phyloP scores from a whole-genome alignment of 2,888 invertebrate genomes.

The Dromius quadrimaculatus region DNA sequence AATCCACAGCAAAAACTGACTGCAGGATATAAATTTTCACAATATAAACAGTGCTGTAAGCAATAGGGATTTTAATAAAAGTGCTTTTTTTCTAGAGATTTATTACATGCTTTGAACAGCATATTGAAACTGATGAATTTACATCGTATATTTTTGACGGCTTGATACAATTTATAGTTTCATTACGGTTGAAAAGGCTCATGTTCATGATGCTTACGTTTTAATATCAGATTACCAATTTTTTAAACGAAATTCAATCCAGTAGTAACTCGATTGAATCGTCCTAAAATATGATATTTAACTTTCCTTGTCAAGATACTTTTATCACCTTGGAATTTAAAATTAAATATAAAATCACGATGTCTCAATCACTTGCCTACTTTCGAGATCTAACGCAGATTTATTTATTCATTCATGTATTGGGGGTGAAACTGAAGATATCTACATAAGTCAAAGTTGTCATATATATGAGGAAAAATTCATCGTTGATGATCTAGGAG shows the following conservation, averaged over 20 bases:
- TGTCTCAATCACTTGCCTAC: too few species aligned
- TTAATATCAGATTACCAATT: not conserved
- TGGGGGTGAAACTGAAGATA: too few species aligned
- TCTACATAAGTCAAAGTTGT: too few species aligned
- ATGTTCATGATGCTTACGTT: slow-evolving; percentile 14
- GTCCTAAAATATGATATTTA: not conserved
- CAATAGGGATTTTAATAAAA: slow-evolving; percentile 10
- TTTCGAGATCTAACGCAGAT: too few species aligned
- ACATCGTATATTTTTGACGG: slow-evolving; percentile 7
- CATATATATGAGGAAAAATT: too few species aligned
- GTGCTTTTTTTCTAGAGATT: slow-evolving; percentile 2
- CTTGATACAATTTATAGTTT: slow-evolving; percentile 17
- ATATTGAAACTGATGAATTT: slow-evolving; percentile 22
- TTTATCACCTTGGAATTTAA: too few species aligned
- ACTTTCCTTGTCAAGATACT: too few species aligned
- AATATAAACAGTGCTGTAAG: not conserved
- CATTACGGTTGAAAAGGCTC: slow-evolving; percentile 4
- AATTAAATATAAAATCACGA: too few species aligned
- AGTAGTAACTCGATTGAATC: not conserved
- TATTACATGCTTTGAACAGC: slow-evolving; percentile 18
- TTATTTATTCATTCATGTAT: too few species aligned
- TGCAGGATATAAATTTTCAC: not conserved
- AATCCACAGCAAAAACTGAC: not conserved
- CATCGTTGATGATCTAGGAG: too few species aligned
- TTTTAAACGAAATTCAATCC: not conserved